phyloP scores from a whole-genome alignment of 2,113 vertebrate species.

The Salvelinus alpinus region DNA sequence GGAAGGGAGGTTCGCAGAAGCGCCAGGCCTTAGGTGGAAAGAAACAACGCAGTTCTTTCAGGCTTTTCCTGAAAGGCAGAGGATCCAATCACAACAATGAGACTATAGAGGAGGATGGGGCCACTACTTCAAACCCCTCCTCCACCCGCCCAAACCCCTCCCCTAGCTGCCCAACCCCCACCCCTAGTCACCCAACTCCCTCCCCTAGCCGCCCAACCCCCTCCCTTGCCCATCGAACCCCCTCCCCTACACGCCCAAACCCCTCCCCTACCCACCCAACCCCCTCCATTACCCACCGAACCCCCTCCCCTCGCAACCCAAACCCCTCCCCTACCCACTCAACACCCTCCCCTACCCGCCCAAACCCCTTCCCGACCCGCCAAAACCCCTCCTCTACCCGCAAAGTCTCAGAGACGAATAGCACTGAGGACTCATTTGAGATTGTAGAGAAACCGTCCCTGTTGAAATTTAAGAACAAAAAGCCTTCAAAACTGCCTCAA shows the following conservation, averaged over 20 bases:
- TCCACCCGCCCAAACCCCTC: no score
- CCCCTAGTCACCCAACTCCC: no score
- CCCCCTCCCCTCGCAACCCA: not conserved
- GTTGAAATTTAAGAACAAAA: conserved; percentile 59
- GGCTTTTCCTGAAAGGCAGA: conserved; percentile 65
- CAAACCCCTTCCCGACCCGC: no score
- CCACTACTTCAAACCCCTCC: conserved; percentile 13
- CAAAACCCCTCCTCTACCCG: no score
- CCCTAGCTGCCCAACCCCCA: no score
- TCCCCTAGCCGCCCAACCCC: no score
- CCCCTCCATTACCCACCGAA: no score
- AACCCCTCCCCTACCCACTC: not conserved
- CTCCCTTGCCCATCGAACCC: no score
- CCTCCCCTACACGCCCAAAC: not conserved
- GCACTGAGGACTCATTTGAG: conserved; percentile 63
- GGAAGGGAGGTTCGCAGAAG: conserved; percentile 42
- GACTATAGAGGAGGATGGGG: conserved; percentile 43
- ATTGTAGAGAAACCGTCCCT: conserved; percentile 51
- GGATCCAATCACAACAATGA: conserved; percentile 42
- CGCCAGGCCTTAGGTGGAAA: conserved; percentile 22
- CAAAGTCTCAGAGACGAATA: conserved; percentile 38
- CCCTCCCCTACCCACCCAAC: no score
- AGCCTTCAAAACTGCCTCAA: conserved; percentile 54
- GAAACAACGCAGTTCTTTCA: conserved; percentile 68
- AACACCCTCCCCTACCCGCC: no score